These are phyloP conservation scores for Eulemur rubriventer DNA, from an alignment of 2,797 vertebrate genomes.

Conservation along the genomic window DNA sequence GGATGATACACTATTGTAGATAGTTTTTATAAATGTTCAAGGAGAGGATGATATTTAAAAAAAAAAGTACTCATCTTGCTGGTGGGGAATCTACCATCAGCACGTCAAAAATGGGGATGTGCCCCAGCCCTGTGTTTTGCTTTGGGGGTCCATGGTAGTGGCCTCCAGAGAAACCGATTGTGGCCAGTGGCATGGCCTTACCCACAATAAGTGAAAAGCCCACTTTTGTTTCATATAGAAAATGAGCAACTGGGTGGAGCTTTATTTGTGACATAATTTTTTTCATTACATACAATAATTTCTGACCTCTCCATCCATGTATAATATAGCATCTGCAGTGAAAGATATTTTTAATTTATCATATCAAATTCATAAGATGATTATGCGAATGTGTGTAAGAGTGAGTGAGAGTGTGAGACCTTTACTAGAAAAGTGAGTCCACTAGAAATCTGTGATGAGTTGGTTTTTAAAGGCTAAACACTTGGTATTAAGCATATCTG, in stretches of 20 bases:
- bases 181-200: slow-evolving; percentile 44
- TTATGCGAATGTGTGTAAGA: slow-evolving; percentile 55
- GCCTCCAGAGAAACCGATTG: neutral
- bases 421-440: slow-evolving; percentile 31
- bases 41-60: slow-evolving; percentile 61
- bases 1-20: slow-evolving; percentile 72
- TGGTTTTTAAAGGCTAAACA: slow-evolving; percentile 68
- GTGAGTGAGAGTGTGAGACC: slow-evolving; percentile 9
- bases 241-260: slow-evolving; percentile 31
- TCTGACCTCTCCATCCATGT: slow-evolving; percentile 50
- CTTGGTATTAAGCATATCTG: slow-evolving; percentile 54
- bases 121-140: neutral
- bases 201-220: slow-evolving; percentile 25
- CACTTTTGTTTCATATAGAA: slow-evolving; percentile 6
- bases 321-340: slow-evolving; percentile 34
- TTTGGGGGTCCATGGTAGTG: slow-evolving; percentile 11
- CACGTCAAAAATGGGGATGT: slow-evolving; percentile 46
- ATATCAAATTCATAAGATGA: slow-evolving; percentile 31
- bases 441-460: slow-evolving; percentile 53
- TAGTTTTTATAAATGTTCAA: slow-evolving; percentile 81
- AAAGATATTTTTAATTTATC: slow-evolving; percentile 71
- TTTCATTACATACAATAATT: slow-evolving; percentile 58
- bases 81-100: slow-evolving; percentile 64
- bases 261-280: slow-evolving; percentile 53
- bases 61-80: slow-evolving; percentile 64